Evolutionary conservation across 1,140 invertebrate species (phyloP).

Genomic region (Papilio dardanus): DNA sequence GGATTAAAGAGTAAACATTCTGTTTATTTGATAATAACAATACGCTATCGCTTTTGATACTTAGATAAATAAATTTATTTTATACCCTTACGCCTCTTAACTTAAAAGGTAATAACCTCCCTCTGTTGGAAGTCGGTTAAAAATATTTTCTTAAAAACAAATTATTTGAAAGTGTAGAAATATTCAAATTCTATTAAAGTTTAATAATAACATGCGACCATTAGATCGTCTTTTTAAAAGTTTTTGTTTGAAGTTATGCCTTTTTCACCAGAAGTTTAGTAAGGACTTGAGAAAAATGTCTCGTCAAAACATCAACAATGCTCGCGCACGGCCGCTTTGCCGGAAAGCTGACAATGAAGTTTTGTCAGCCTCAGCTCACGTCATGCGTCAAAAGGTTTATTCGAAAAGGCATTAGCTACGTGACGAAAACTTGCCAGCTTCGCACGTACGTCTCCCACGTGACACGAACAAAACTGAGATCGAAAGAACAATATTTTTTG

Average conservation of each 20-base stretch:
- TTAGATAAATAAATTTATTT: not conserved
- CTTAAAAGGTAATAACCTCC: no score
- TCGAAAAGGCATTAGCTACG: conserved; percentile 13
- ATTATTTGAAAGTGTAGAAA: not conserved
- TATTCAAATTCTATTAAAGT: not conserved
- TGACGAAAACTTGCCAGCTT: not conserved
- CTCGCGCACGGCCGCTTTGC: not conserved
- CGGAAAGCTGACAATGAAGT: conserved; percentile 12
- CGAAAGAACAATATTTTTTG: not conserved
- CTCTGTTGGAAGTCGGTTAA: not conserved
- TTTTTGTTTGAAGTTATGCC: not conserved
- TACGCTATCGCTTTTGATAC: not conserved
- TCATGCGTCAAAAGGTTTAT: conserved; percentile 25
- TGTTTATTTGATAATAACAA: not conserved
- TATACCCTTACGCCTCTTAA: not conserved
- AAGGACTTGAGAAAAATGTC: conserved; percentile 1
- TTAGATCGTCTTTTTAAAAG: not conserved
- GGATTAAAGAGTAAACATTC: not conserved
- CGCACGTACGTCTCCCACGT: conserved; percentile 9
- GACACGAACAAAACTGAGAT: not conserved
- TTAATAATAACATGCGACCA: not conserved
- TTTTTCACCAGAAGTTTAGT: not conserved
- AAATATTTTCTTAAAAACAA: not conserved
- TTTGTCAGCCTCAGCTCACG: conserved; percentile 27
- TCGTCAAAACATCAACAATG: not conserved